Base-by-base conservation (phyloP, 2,888 invertebrate genomes). In the Leptopilina myrica region DNA sequence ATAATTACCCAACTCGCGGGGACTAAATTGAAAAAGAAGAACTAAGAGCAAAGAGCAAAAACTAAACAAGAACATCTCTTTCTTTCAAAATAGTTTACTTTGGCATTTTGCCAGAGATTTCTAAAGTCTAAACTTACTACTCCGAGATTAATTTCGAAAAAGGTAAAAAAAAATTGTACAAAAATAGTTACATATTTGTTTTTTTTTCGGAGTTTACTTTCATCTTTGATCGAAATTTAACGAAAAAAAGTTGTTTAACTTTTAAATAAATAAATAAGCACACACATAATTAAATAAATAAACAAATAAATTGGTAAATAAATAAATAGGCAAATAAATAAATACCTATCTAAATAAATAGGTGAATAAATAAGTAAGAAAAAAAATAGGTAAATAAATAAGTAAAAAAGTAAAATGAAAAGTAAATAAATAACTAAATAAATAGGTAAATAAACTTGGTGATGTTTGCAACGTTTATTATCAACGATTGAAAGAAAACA, bases 1-100 rank as follows among this genome's bases (percentile, higher is more conserved):
- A 53, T 73, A 56, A 73, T 73, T 7, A 9, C 9, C 15, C 0
- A 56, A 73, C 33, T 53, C 73, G 26, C 33, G n/a, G 56, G n/a
- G 33, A 73, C 26, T 56, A 56, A 73, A 56, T 40, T 53, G 14
- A 56, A 73, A 53, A 73, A 59, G n/a, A 43, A 43, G 73, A 73
- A 56, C 20, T 1, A 20, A 20, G 20, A 20, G 53, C 73, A 26
- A 73, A 33, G 73, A 12, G 33, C 33, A 73, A 73, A 73, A 73
- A 33, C n/a, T 53, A 73, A 56, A 73, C 53, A 73, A 69, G 26
- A 69, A 73, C 56, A 73, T 56, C 53, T 56, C 40, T 59, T 73
- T n/a, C 56, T 73, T 81, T 82, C 80, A 84, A 84, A 86, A 84
- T 85, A 84, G 82, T 87, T 84, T 78, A 64, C 64, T 26, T 73